phyloP scores from a whole-genome alignment of 2,113 vertebrate genomes.

The Suncus etruscus region DNA sequence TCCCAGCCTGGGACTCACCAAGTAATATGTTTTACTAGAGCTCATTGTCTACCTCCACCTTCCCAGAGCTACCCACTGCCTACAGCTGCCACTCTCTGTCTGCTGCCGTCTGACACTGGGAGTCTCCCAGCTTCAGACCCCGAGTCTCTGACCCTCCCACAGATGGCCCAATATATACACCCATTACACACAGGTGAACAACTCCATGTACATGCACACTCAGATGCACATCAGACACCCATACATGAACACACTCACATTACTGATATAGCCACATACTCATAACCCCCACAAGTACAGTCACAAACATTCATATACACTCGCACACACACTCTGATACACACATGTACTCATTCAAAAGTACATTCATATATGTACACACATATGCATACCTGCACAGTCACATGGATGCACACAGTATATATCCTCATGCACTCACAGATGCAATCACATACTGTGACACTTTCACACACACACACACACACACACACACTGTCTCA shows the following conservation, averaged over 20 bases:
- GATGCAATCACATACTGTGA: background rate
- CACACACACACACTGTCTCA: background rate
- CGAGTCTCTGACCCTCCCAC: background rate
- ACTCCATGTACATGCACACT: background rate
- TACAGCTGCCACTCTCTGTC: background rate
- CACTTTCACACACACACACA: background rate
- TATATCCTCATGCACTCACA: background rate
- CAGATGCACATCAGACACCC: background rate
- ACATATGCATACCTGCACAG: background rate
- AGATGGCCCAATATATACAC: background rate
- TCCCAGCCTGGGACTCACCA: background rate
- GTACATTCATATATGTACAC: background rate
- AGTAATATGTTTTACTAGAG: no score
- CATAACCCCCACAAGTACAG: background rate
- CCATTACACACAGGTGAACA: background rate
- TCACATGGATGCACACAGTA: background rate
- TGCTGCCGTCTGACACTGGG: background rate
- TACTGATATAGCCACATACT: background rate
- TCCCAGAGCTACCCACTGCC: background rate
- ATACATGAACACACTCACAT: no score
- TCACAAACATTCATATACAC: background rate
- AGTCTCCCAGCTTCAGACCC: background rate
- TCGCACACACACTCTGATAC: background rate
- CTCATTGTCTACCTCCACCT: no score
- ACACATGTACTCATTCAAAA: background rate